Evolutionary conservation across 2,888 invertebrate genomes (phyloP).

Genomic region (Acanthosepion lycidas): DNA sequence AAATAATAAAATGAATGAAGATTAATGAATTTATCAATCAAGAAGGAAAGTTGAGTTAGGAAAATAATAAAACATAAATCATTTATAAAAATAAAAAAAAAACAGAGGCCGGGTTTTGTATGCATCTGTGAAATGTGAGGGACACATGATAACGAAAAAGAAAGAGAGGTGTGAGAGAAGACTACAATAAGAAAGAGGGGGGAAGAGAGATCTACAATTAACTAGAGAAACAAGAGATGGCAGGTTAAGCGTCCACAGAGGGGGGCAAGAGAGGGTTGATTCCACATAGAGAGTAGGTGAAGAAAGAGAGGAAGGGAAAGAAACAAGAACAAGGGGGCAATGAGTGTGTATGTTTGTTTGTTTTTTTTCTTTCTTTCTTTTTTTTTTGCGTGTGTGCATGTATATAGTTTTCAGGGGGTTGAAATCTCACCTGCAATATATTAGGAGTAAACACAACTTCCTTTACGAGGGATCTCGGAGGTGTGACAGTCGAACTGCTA

Average conservation of each 20-base stretch:
- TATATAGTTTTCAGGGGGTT: not conserved
- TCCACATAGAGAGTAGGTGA: not conserved
- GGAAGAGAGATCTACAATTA: not conserved
- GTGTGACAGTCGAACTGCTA: conserved; percentile 52
- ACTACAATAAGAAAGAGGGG: not conserved
- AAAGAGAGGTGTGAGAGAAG: not conserved
- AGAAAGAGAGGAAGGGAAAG: not conserved
- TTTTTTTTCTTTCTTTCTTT: too few relatives aligned
- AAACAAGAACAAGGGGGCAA: not conserved
- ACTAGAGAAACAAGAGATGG: not conserved
- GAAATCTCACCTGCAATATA: conserved; percentile 78
- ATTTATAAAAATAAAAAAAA: not conserved
- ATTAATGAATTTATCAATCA: too few relatives aligned
- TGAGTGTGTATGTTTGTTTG: too few relatives aligned
- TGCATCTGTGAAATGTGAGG: not conserved
- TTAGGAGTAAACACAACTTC: conserved; percentile 85
- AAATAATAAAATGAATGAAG: too few relatives aligned
- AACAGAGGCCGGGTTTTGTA: not conserved
- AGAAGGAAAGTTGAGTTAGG: too few relatives aligned
- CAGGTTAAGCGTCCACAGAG: not conserved
- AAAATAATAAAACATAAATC: too few relatives aligned
- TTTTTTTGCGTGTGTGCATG: not conserved
- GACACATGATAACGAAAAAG: not conserved
- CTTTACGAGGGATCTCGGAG: conserved; percentile 74
- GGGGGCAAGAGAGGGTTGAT: not conserved